Evolutionary conservation across 2,888 invertebrate genomes (phyloP).

Genomic region (Stenolophus ochropezus): DNA sequence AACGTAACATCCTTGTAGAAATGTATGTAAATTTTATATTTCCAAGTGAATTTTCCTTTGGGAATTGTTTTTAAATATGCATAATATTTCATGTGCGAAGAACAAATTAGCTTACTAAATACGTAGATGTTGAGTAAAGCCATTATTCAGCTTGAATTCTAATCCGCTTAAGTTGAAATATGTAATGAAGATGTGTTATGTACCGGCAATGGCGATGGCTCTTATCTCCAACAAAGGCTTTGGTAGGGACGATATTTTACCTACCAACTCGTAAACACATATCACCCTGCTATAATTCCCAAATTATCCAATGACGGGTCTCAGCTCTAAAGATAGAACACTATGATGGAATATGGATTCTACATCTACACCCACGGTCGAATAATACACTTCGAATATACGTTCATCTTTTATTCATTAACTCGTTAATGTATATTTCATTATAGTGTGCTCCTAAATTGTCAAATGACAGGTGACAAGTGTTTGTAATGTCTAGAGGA

Average conservation of each 20-base stretch:
- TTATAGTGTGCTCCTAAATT: background rate
- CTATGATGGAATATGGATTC: background rate
- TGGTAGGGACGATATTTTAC: conserved; percentile 17
- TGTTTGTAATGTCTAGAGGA: too few relatives aligned
- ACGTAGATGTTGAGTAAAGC: conserved; percentile 36
- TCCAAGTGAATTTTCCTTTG: background rate
- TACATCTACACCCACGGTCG: background rate
- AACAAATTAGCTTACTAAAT: conserved; percentile 38
- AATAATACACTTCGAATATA: background rate
- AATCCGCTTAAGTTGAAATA: conserved; percentile 47
- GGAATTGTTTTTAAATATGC: conserved; percentile 37
- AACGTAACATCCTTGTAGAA: background rate
- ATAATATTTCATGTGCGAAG: conserved; percentile 14
- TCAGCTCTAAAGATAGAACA: background rate
- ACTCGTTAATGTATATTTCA: background rate
- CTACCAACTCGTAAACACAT: conserved; percentile 7
- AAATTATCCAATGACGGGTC: background rate
- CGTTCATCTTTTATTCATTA: background rate
- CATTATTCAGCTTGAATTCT: conserved; percentile 47
- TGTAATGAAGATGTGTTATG: conserved; percentile 46
- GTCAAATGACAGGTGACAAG: background rate
- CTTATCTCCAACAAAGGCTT: conserved; percentile 41
- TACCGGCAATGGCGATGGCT: conserved; percentile 8
- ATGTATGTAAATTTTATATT: conserved; percentile 24
- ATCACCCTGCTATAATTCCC: background rate